Evolutionary conservation across 2,797 vertebrate genomes (phyloP).

Genomic region (Rhinella marina): DNA sequence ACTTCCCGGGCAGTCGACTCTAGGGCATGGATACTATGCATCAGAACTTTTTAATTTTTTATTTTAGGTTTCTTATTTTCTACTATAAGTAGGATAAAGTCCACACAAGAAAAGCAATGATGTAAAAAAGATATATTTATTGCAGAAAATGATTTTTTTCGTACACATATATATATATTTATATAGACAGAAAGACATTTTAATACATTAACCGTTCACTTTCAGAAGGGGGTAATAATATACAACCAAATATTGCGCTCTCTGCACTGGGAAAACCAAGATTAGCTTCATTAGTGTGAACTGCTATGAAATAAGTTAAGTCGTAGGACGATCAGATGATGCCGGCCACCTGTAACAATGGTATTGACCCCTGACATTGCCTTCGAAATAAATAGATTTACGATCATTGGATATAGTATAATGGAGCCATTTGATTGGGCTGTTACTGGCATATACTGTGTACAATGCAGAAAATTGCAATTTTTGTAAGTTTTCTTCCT

Average conservation of each 20-base stretch:
- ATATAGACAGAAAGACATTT: constrained; percentile 50
- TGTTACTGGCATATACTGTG: neutral
- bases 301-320: neutral
- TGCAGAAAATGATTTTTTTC: constrained; percentile 32
- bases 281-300: constrained; percentile 26
- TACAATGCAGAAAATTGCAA: neutral
- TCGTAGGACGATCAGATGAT: neutral
- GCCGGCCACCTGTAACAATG: constrained; percentile 5
- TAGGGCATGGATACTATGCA: neutral
- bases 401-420: neutral
- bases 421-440: neutral
- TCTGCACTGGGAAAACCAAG: neutral
- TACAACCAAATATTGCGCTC: constrained; percentile 41
- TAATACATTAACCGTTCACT: constrained; percentile 42
- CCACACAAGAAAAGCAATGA: neutral
- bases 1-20: neutral
- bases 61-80: neutral
- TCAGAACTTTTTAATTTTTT: neutral
- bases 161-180: constrained; percentile 38
- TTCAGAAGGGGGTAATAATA: constrained; percentile 42
- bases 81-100: neutral
- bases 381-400: neutral
- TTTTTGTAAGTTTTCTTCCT: neutral
- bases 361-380: neutral
- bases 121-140: constrained; percentile 59